Base-by-base conservation (phyloP, 2,113 vertebrate species). In the Coregonus clupeaformis region DNA sequence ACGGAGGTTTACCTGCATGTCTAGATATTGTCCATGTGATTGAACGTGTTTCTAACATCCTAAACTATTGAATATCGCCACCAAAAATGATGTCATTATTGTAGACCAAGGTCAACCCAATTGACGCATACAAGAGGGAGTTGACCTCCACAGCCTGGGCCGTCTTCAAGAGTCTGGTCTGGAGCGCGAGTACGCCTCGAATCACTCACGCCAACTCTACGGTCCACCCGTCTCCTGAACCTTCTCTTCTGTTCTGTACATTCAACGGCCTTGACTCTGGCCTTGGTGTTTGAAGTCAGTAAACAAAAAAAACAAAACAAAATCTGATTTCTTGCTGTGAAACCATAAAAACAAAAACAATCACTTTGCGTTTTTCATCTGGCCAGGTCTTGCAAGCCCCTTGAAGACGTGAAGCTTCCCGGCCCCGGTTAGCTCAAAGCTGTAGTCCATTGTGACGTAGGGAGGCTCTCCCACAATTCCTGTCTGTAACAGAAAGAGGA, bases 401-500 rank as follows among this genome's bases (percentile, higher is more conserved):
- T 92, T 95, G 80, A 90, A 94, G 25, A 92, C 78, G 63, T 92
- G 94, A 57, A 99, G 81, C 76, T 95, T 97, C 70, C 94, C 96
- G 11, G 96, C 93, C 1, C 97, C 94, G 7, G 91, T 63, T 65
- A 97, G 87, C 67, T 92, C 91, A 69, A 95, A 95, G 66, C 95
- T 96, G 81, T 99, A 99, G 75, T 98, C 93, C 0, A 94, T 90
- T 0, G 97, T 98, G 71, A 97, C 71, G 0, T 98, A 99, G 0
- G 97, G 97, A n/a, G 90, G 86, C 6, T 95, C 95, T 1, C 94
- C 95, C 18, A 95, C 92, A 0, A 87, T 76, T 64, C 92, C 95
- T 2, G 77, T 71, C 96, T 99, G 90, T 7, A 90, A 92, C 14
- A 63, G 5, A 82, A 80, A 88, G 36, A 77, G 68, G 25, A 71